phyloP scores from a whole-genome alignment of 2,888 invertebrate genomes.

The Pristionchus exspectatus region DNA sequence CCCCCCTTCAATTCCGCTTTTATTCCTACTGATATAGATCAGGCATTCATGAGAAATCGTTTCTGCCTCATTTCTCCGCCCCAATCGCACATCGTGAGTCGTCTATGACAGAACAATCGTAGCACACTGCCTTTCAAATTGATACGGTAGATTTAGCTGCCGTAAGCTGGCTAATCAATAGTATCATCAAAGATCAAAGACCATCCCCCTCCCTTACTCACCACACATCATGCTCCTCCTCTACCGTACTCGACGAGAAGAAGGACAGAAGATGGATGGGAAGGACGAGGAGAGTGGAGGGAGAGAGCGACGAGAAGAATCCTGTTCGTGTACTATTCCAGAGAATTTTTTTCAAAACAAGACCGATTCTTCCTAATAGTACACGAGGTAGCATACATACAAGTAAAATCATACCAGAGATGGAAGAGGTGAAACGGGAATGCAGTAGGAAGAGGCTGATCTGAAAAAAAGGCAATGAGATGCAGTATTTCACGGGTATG shows the following conservation, averaged over 20 bases:
- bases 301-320: background rate
- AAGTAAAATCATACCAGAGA: too few species aligned
- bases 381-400: too few species aligned
- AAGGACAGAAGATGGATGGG: slow-evolving; percentile 55
- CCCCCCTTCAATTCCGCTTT: too few species aligned
- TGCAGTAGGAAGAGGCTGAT: slow-evolving; percentile 45
- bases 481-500: too few species aligned
- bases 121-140: too few species aligned
- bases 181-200: slow-evolving; percentile 17
- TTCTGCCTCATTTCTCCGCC: background rate
- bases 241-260: slow-evolving; percentile 72
- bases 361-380: too few species aligned
- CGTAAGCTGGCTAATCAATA: too few species aligned
- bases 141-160: too few species aligned
- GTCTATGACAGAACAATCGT: too few species aligned
- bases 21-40: background rate
- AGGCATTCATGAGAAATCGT: background rate
- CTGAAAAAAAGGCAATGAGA: background rate
- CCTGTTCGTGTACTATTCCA: too few species aligned
- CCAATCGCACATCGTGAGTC: too few species aligned
- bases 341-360: too few species aligned
- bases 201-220: slow-evolving; percentile 55
- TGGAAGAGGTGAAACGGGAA: background rate
- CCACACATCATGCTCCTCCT: slow-evolving; percentile 77
- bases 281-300: slow-evolving; percentile 11